Evolutionary conservation across 2,797 vertebrate species (phyloP).

Genomic region (Heliangelus exortis): DNA sequence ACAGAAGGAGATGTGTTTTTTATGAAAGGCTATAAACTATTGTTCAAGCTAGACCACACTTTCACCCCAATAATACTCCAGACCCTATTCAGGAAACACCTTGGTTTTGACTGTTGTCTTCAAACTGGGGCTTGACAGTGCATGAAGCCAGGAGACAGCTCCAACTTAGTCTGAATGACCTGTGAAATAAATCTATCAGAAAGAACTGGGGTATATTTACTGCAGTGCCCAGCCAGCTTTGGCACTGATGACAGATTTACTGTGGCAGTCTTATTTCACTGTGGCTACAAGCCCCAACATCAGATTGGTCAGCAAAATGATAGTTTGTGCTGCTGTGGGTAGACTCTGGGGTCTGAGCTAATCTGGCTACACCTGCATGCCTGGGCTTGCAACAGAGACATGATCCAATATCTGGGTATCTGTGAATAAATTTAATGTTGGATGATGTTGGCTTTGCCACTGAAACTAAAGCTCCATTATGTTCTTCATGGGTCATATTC

Average conservation of each 20-base stretch:
- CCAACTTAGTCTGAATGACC: not conserved
- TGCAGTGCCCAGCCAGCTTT: not conserved
- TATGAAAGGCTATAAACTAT: not conserved
- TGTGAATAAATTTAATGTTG: not conserved
- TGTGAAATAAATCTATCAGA: not conserved
- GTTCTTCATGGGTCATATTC: not conserved
- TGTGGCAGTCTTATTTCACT: not conserved
- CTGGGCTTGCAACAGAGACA: not conserved
- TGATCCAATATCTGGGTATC: not conserved
- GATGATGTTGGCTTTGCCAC: not conserved
- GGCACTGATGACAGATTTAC: not conserved
- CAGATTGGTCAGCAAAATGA: not conserved
- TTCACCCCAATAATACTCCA: not conserved
- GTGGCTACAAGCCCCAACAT: not conserved
- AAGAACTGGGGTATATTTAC: not conserved
- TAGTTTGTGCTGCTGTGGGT: not conserved
- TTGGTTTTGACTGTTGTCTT: not conserved
- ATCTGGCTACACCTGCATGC: not conserved
- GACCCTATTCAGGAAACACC: not conserved
- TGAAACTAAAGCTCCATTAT: not conserved
- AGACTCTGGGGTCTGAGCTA: not conserved
- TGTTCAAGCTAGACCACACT: slow-evolving; percentile 19
- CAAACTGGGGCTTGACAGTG: not conserved
- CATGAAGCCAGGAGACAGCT: not conserved
- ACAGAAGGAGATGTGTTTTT: slow-evolving; percentile 8